Percentiles rank a stretch among this genome's conserved stretches.
Evolutionary conservation across 2,797 vertebrate species (phyloP).

Genomic region (Leptoclinus maculatus): DNA sequence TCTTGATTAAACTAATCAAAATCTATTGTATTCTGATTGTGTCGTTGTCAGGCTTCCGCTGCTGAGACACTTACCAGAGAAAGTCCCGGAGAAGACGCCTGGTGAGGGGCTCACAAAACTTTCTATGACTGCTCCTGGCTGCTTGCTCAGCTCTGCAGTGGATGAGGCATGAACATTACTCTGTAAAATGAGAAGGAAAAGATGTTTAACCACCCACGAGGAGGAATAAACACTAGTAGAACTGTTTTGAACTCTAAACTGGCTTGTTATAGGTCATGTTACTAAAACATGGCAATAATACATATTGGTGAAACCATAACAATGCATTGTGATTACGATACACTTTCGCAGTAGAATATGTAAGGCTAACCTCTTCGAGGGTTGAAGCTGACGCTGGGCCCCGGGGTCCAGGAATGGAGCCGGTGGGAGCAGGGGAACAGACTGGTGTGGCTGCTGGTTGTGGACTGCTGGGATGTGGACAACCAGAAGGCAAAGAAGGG

Average conservation of each 20-base stretch:
- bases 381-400: constrained; percentile 78
- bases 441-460: constrained; percentile 55
- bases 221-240: not conserved
- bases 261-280: not conserved
- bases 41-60: not conserved
- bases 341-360: not conserved
- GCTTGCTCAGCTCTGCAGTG: constrained; percentile 78
- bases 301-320: not conserved
- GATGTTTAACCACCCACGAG: not conserved
- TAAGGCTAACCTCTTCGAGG: constrained; percentile 84
- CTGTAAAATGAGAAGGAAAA: constrained; percentile 68
- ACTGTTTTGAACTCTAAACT: not conserved
- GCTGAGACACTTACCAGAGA: constrained; percentile 86
- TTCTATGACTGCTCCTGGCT: constrained; percentile 93
- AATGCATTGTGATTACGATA: not conserved
- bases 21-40: not conserved
- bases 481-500: constrained; percentile 10
- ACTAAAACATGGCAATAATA: not conserved
- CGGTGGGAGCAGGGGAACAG: constrained; percentile 17
- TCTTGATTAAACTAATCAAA: not conserved
- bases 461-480: constrained; percentile 61
- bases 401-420: constrained; percentile 42
- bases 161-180: constrained; percentile 72
- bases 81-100: constrained; percentile 95
- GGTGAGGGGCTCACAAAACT: constrained; percentile 94